Conservation (phyloP, 2,888 invertebrate species). For the Netelia fuscicornis region DNA sequence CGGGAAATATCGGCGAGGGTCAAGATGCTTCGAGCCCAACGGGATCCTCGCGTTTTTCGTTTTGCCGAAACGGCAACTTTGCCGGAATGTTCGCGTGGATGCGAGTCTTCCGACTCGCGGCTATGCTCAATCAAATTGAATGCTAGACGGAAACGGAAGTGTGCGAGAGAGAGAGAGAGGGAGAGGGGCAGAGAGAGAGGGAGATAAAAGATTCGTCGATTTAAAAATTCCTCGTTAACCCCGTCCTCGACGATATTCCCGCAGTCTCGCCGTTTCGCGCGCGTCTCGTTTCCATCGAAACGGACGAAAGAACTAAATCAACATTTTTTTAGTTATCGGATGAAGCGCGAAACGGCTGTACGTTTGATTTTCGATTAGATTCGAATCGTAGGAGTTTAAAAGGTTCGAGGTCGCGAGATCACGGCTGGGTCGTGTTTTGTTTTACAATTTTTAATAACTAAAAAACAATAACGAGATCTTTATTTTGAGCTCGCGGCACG, state of each 20-base stretch:
- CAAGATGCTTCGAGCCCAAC: slow-evolving; percentile 75
- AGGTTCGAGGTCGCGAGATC: too few relatives aligned
- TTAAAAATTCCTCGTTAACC: slow-evolving; percentile 21
- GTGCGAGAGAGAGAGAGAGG: slow-evolving; percentile 20
- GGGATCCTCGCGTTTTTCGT: slow-evolving; percentile 63
- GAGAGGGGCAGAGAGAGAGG: not conserved
- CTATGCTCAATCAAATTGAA: slow-evolving; percentile 81
- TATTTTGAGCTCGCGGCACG: not conserved
- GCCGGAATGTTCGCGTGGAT: slow-evolving; percentile 83
- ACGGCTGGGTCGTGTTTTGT: too few relatives aligned
- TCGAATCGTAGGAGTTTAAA: too few relatives aligned
- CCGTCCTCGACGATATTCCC: too few relatives aligned
- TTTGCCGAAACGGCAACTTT: slow-evolving; percentile 76
- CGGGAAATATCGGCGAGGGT: slow-evolving; percentile 70
- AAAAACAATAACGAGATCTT: not conserved
- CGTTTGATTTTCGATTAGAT: too few relatives aligned
- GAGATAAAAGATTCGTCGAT: slow-evolving; percentile 49
- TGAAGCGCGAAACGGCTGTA: too few relatives aligned
- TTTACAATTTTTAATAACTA: too few relatives aligned
- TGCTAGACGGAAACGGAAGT: slow-evolving; percentile 75
- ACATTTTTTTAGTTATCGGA: too few relatives aligned
- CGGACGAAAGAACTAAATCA: too few relatives aligned
- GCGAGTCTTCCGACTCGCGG: slow-evolving; percentile 82
- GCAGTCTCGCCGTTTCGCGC: too few relatives aligned
- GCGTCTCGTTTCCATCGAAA: too few relatives aligned